Percentiles rank a stretch among this genome's conserved stretches.
Evolutionary conservation across 2,113 vertebrate species (phyloP).

Genomic region (Pipra filicauda): DNA sequence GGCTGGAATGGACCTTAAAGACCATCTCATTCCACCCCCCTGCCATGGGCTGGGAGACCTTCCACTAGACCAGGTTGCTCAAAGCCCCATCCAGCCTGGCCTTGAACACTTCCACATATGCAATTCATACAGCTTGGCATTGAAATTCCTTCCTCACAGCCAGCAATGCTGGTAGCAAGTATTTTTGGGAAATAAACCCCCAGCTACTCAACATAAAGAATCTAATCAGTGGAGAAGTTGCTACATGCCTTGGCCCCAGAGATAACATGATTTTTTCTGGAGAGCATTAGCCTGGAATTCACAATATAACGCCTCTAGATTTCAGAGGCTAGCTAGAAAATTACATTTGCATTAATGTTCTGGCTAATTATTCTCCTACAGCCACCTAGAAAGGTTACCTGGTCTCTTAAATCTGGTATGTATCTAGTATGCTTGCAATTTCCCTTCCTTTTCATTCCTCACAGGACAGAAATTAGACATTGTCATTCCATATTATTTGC

Average conservation of each 20-base stretch:
- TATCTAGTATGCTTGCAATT: conserved; percentile 41
- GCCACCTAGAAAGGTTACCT: conserved; percentile 24
- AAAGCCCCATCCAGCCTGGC: background rate
- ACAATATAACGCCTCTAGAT: background rate
- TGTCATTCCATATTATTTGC: conserved; percentile 56
- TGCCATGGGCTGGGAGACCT: background rate
- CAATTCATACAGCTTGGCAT: background rate
- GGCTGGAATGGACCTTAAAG: background rate
- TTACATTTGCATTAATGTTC: conserved; percentile 8
- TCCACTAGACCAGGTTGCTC: background rate
- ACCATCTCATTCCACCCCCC: fast-evolving
- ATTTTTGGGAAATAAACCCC: background rate
- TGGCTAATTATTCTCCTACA: conserved; percentile 23
- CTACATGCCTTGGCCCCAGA: background rate
- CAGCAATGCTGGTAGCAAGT: background rate
- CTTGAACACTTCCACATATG: background rate
- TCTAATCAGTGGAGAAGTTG: background rate
- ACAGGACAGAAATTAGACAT: conserved; percentile 67
- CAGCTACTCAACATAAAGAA: background rate
- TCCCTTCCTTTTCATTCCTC: conserved; percentile 60
- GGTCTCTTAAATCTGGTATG: conserved; percentile 4
- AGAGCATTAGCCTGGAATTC: background rate
- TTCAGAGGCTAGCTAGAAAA: conserved; percentile 22
- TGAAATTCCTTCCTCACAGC: background rate
- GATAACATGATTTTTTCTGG: background rate